Evolutionary conservation across 1,140 invertebrate species (phyloP), one percentile per base, ranked within the genome.

Genomic region (Maconellicoccus hirsutus): DNA sequence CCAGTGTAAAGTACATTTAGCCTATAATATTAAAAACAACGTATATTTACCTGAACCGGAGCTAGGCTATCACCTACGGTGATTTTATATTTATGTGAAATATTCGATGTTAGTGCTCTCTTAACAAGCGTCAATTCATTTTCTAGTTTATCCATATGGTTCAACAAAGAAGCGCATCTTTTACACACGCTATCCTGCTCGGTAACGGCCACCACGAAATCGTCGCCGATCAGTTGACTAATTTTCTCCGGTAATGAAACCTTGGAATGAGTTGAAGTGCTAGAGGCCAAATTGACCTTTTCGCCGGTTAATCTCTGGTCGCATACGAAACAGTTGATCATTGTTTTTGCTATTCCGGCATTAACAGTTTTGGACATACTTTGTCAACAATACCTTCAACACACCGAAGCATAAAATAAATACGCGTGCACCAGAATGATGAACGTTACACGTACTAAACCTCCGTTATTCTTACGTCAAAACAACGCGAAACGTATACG

Each of bases 121-220:
- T 71, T 74, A 1, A 76, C 75, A 19, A 71, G 69, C n/a, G 26
- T 71, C 22, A 74, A 22, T 23, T 76, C 76, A 69, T 71, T 73
- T 73, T 76, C 74, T 14, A 76, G 69, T 72, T 75, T 75, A 52
- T 76, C 76, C 70, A 76, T 72, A 23, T 73, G 73, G 27, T 74
- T 75, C 12, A 76, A 59, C 52, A 76, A 72, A 7, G 73, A 69
- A 25, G 71, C 70, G 70, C 76, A 76, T 70, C 73, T 69, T 59
- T 73, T 72, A 52, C 76, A 76, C 33, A 76, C 66, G 42, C 73
- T 27, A 73, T 76, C 76, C 27, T 71, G 70, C 3, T 69, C 71
- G 2, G 74, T 73, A 1, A 76, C 73, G 59, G 76, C 71, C 8
- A 76, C 75, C 7, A 76, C 73, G 70, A 73, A 76, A 26, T 73